Percentiles rank a stretch among this genome's conserved stretches.
Evolutionary conservation across 1,140 invertebrate species (phyloP).

Genomic region (Bombus difficillimus): DNA sequence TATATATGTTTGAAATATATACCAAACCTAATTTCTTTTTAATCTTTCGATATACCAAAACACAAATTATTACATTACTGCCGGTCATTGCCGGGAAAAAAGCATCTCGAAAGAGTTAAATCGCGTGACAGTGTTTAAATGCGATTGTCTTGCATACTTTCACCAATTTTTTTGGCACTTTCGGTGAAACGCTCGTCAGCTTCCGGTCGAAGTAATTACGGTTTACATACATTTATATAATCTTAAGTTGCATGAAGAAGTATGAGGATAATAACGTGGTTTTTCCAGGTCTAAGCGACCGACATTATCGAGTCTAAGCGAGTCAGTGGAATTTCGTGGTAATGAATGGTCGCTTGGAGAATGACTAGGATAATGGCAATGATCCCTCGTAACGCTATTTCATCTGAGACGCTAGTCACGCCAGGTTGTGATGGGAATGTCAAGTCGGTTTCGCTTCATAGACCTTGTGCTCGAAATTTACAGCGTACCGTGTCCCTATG

Average conservation of each 20-base stretch:
- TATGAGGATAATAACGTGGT: background rate
- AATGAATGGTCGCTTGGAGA: background rate
- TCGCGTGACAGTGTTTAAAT: background rate
- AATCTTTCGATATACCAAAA: too few species aligned
- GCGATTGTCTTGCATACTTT: background rate
- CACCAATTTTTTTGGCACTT: background rate
- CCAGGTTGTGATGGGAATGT: background rate
- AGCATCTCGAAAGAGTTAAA: too few species aligned
- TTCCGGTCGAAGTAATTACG: background rate
- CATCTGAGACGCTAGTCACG: slow-evolving; percentile 20
- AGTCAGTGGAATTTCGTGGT: background rate
- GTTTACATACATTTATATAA: too few species aligned
- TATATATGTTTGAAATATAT: too few species aligned
- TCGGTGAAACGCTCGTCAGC: background rate
- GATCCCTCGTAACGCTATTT: background rate
- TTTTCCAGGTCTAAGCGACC: background rate
- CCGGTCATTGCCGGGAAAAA: too few species aligned
- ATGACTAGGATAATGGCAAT: background rate
- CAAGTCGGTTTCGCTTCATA: background rate
- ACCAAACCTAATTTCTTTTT: too few species aligned
- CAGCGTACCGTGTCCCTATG: background rate
- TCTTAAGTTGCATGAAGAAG: background rate
- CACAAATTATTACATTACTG: too few species aligned
- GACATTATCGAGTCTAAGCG: background rate
- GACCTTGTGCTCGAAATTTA: slow-evolving; percentile 14